phyloP scores from a whole-genome alignment of 2,888 invertebrate genomes.

The Meloe dianella region DNA sequence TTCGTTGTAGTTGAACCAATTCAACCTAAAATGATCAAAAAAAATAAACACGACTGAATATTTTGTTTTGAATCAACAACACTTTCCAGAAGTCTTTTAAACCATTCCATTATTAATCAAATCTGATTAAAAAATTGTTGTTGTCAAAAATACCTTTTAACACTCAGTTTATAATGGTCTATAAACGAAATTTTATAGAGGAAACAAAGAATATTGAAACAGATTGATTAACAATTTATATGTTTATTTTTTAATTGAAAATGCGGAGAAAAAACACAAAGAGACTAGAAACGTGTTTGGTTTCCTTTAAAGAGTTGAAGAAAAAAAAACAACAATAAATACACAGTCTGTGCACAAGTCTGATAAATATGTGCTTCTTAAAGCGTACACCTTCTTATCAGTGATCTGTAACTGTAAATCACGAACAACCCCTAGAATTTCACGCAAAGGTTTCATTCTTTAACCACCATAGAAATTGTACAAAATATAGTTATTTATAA shows the following conservation, averaged over 20 bases:
- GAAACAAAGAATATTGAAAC: no score
- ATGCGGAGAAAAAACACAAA: background rate
- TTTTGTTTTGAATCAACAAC: no score
- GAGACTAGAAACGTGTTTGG: background rate
- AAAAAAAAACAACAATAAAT: background rate
- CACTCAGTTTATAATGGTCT: no score
- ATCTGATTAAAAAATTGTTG: no score
- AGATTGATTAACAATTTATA: no score
- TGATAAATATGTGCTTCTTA: background rate
- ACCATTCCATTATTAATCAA: no score
- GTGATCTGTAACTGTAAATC: conserved; percentile 2
- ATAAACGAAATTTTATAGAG: no score
- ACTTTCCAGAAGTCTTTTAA: no score
- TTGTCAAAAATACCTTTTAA: no score
- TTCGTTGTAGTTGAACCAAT: no score
- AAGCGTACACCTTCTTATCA: background rate
- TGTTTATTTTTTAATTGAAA: background rate
- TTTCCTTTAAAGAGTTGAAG: background rate
- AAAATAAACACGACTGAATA: no score
- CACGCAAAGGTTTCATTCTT: background rate
- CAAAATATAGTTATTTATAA: background rate
- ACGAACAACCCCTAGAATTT: background rate
- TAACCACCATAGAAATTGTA: background rate
- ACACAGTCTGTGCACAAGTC: background rate
- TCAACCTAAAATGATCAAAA: no score